These are phyloP conservation scores for Ormia ochracea DNA, from an alignment of 2,888 invertebrate genomes.

Conservation along the genomic window DNA sequence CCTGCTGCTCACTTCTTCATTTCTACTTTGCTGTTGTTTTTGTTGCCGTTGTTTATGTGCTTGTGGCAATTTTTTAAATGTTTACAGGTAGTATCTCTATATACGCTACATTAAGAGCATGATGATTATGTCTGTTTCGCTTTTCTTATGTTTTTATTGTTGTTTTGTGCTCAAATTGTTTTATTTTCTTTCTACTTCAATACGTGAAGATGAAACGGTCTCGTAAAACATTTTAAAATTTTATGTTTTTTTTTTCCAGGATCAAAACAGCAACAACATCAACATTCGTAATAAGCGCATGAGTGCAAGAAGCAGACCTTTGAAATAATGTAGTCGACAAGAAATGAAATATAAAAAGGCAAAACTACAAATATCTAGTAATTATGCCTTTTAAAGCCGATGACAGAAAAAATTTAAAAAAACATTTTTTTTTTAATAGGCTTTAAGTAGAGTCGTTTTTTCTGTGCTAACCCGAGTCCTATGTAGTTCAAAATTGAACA, in stretches of 20 bases:
- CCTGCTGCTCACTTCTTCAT: conserved; percentile 30
- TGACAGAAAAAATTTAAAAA: too few species aligned
- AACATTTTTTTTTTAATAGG: too few species aligned
- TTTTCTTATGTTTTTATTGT: conserved; percentile 12
- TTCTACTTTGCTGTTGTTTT: conserved; percentile 25
- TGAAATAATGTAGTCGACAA: conserved; percentile 19
- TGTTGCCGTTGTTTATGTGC: conserved; percentile 40
- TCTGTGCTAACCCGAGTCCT: too few species aligned
- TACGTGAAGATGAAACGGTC: conserved; percentile 54
- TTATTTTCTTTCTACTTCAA: too few species aligned
- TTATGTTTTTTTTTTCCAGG: conserved; percentile 36
- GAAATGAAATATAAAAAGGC: background rate
- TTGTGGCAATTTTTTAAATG: conserved; percentile 55
- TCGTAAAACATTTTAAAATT: conserved; percentile 58
- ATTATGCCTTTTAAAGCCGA: background rate
- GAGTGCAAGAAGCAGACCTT: conserved; percentile 16
- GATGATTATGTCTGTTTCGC: conserved; percentile 53
- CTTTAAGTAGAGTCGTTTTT: too few species aligned
- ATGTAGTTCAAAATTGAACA: too few species aligned
- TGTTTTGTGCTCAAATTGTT: conserved; percentile 22
- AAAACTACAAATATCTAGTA: background rate
- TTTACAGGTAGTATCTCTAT: conserved; percentile 61
- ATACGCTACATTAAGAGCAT: conserved; percentile 54
- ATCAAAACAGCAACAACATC: conserved; percentile 10
- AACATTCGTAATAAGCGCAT: conserved; percentile 25